Evolutionary conservation across 2,113 vertebrate species (phyloP).

Genomic region (Acrocephalus arundinaceus): DNA sequence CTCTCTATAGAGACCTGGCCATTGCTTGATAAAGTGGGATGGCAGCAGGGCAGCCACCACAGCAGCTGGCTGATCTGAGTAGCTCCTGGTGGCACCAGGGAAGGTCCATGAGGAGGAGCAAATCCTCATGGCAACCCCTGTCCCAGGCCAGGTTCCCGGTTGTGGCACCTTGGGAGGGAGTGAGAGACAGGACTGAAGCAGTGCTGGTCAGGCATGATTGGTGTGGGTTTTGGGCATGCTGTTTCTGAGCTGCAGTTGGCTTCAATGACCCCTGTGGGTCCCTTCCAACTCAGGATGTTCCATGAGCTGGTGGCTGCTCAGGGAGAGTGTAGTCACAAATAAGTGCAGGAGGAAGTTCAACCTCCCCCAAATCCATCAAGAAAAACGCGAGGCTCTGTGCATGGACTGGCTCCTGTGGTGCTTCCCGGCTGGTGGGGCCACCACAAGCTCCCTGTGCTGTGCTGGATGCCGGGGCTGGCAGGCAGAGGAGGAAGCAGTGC

Average conservation of each 20-base stretch:
- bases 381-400: rapidly evolving
- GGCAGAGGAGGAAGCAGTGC: neutral
- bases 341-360: neutral
- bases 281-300: neutral
- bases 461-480: neutral
- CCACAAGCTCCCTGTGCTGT: neutral
- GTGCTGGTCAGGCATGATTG: neutral
- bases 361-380: neutral
- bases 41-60: neutral
- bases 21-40: neutral
- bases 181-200: no score
- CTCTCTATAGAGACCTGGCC: neutral
- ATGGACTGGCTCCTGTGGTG: neutral
- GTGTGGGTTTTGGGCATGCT: neutral
- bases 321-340: neutral
- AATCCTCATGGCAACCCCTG: rapidly evolving
- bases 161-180: neutral
- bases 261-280: neutral
- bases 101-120: neutral
- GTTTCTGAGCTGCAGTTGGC: neutral
- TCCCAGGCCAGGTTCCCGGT: rapidly evolving
- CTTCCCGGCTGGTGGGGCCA: rapidly evolving
- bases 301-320: neutral
- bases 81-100: rapidly evolving
- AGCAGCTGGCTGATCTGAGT: neutral